phyloP scores from a whole-genome alignment of 1,140 invertebrate genomes.

The Galendromus occidentalis region DNA sequence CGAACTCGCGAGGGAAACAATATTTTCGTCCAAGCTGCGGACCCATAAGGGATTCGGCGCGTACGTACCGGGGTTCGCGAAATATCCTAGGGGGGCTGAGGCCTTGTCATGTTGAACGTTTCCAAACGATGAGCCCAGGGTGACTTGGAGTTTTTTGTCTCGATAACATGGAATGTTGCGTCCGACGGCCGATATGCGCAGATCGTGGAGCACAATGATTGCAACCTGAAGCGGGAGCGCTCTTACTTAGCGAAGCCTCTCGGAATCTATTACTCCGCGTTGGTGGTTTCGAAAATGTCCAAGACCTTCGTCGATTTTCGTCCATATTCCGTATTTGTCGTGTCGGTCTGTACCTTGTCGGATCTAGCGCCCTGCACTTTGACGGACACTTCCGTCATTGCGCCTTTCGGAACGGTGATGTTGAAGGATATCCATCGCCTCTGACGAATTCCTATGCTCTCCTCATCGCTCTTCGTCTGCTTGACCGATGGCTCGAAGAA shows the following conservation, averaged over 20 bases:
- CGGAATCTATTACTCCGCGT: no score
- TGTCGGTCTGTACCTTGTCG: slow-evolving; percentile 4
- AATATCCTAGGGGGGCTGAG: slow-evolving; percentile 17
- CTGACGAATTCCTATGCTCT: slow-evolving; percentile 18
- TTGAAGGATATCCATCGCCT: slow-evolving; percentile 19
- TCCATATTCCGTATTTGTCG: no score
- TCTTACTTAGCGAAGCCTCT: not conserved
- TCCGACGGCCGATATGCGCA: slow-evolving; percentile 17
- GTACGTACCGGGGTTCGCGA: slow-evolving; percentile 19
- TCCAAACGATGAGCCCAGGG: slow-evolving; percentile 15
- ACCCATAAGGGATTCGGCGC: no score
- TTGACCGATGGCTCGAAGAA: slow-evolving; percentile 13
- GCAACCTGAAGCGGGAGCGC: slow-evolving; percentile 13
- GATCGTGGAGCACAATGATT: slow-evolving; percentile 18
- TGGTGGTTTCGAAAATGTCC: no score
- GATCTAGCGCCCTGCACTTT: slow-evolving; percentile 14
- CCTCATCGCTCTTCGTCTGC: not conserved
- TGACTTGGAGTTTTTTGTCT: not conserved
- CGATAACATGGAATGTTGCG: slow-evolving; percentile 19
- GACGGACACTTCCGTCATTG: slow-evolving; percentile 16
- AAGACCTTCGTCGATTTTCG: no score
- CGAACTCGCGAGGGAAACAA: no score
- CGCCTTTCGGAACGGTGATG: slow-evolving; percentile 18
- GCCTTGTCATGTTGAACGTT: slow-evolving; percentile 18
- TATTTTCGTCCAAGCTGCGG: no score